Percentiles rank a stretch among this genome's conserved stretches.
These are phyloP conservation scores for Drosophila yooni DNA, from an alignment of 2,888 invertebrate species.

Conservation along the genomic window DNA sequence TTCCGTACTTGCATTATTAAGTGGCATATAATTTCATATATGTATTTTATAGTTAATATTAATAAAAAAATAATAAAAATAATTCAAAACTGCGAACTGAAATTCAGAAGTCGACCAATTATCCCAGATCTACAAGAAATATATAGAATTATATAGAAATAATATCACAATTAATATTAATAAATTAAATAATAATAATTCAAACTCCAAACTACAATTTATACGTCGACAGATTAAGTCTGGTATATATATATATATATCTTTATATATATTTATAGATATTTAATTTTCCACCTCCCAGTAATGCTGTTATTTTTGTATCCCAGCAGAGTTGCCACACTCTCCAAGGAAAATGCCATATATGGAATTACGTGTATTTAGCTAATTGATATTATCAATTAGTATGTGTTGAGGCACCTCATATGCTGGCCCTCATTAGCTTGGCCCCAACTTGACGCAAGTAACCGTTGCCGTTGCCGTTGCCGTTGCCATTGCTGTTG, in stretches of 20 bases:
- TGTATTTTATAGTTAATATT: neutral
- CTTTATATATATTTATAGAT: neutral
- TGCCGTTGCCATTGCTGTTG: constrained; percentile 16
- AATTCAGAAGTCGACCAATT: neutral
- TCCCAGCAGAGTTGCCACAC: neutral
- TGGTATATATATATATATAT: fast-evolving
- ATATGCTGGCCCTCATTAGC: constrained; percentile 47
- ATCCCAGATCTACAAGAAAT: neutral
- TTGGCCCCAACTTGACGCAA: constrained; percentile 9
- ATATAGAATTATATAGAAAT: neutral
- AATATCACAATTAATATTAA: neutral
- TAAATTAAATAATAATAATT: neutral
- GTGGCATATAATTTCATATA: neutral
- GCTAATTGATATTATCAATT: constrained; percentile 33
- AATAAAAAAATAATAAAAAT: neutral
- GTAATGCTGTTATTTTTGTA: neutral
- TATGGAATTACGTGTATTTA: neutral
- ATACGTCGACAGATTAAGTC: neutral
- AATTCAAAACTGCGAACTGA: neutral
- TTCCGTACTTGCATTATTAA: neutral
- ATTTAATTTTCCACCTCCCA: neutral
- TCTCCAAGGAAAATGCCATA: neutral
- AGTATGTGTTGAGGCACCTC: constrained; percentile 15
- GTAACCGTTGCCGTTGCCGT: constrained; percentile 6
- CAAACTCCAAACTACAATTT: neutral